Base-by-base conservation (phyloP, 2,797 vertebrate species). In the Channa striata region DNA sequence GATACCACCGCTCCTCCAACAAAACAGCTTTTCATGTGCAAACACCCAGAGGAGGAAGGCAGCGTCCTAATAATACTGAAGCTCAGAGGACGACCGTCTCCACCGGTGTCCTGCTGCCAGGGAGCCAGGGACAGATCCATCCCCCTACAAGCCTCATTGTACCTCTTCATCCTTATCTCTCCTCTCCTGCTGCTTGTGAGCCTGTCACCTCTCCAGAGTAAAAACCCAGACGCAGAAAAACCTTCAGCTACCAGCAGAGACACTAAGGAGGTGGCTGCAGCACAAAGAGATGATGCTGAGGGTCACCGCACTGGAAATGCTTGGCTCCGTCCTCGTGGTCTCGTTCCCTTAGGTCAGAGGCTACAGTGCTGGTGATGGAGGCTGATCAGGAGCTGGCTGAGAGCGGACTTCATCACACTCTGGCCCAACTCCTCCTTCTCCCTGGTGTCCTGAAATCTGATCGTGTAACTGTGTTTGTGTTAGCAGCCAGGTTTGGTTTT, bases 21-120 rank as follows among this genome's bases (percentile, higher is more conserved):
- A 79, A 86, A 87, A 78, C 78, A 77, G 78, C 81, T 80, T 91
- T 90, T 87, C 74, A 83, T 69, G 58, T 70, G 78, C 76, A 76
- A 82, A 82, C 73, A 83, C 72, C 81, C 84, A 68, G 56, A 82
- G 72, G 85, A 83, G 66, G 75, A 73, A 21, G 47, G 56, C 68
- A 12, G 43, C 34, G 34, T 71, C 74, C 68, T 62, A 68, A 70
- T 66, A 80, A 59, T 13, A 48, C 65, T 8, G 63, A 64, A 16
- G 68, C 68, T 49, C 65, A 25, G 80, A 72, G 59, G 62, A 56
- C 51, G 12, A 40, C 5, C 46, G 2, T 68, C 77, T 78, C 61
- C 56, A n/a, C 23, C 50, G 30, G 37, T 2, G 42, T 61, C 51
- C 58, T 0, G 36, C 67, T 59, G 75, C 64, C 64, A 77, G 58